Evolutionary conservation across 2,113 vertebrate genomes (phyloP).

Genomic region (Echinops telfairi): DNA sequence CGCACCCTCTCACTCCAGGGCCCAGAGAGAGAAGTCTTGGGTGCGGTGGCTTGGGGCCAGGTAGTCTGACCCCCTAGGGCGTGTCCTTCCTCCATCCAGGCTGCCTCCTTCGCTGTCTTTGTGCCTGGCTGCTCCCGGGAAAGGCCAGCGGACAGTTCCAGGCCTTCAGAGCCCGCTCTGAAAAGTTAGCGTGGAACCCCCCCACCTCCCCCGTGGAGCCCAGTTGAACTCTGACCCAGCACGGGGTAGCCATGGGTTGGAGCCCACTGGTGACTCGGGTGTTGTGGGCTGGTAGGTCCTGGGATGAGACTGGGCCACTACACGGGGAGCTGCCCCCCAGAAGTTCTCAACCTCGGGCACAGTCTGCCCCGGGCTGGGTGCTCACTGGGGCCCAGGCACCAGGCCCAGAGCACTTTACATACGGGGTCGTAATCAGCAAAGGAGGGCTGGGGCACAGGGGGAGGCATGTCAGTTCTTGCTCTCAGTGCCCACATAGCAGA

Average conservation of each 20-base stretch:
- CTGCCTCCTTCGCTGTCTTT: not conserved
- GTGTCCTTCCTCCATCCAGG: not conserved
- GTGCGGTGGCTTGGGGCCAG: not conserved
- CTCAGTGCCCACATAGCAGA: not conserved
- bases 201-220: not conserved
- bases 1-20: not conserved
- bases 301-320: no score
- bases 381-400: not conserved
- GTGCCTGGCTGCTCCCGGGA: not conserved
- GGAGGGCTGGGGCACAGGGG: no score
- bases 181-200: not conserved
- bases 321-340: not conserved
- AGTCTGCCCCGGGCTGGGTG: rapidly evolving
- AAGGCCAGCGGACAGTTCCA: not conserved
- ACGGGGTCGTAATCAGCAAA: rapidly evolving
- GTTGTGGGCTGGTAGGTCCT: rapidly evolving
- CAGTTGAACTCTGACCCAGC: not conserved
- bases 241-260: not conserved
- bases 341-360: not conserved
- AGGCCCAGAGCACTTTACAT: rapidly evolving
- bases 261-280: not conserved
- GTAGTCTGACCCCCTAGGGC: not conserved
- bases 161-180: not conserved
- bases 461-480: not conserved
- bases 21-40: not conserved